Conservation (phyloP, 2,113 vertebrate genomes). For the Cettia cetti region DNA sequence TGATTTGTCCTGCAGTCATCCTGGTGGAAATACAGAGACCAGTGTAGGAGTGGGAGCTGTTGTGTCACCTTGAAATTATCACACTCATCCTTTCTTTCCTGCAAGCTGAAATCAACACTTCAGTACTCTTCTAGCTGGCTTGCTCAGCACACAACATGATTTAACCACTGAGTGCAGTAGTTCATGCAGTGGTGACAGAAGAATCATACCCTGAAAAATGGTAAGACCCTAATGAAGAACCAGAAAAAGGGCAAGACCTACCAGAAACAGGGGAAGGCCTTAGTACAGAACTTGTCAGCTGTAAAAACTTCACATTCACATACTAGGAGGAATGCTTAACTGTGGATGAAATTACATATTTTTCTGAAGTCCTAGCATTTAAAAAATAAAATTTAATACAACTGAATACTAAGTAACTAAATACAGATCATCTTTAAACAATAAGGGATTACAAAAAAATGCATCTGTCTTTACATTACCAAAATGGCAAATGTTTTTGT, state of each 20-base stretch:
- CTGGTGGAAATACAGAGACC: background rate
- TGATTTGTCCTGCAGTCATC: background rate
- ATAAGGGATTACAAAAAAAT: background rate
- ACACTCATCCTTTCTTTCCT: background rate
- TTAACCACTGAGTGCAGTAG: background rate
- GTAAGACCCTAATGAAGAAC: background rate
- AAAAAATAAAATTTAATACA: background rate
- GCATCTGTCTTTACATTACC: accelerated
- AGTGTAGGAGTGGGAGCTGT: background rate
- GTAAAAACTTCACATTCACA: background rate
- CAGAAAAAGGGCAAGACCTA: background rate
- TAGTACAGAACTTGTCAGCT: background rate
- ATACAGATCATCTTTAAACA: background rate
- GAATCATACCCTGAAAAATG: background rate
- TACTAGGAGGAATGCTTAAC: background rate
- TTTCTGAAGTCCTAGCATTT: background rate
- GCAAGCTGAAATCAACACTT: background rate
- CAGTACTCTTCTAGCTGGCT: background rate
- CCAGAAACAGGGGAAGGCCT: background rate
- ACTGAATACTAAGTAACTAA: background rate
- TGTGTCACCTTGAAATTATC: background rate
- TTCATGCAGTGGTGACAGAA: background rate
- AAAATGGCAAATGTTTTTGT: background rate
- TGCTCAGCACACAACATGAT: background rate
- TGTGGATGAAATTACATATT: accelerated